Conservation (phyloP, 2,888 invertebrate species). For the Drosophila recens region DNA sequence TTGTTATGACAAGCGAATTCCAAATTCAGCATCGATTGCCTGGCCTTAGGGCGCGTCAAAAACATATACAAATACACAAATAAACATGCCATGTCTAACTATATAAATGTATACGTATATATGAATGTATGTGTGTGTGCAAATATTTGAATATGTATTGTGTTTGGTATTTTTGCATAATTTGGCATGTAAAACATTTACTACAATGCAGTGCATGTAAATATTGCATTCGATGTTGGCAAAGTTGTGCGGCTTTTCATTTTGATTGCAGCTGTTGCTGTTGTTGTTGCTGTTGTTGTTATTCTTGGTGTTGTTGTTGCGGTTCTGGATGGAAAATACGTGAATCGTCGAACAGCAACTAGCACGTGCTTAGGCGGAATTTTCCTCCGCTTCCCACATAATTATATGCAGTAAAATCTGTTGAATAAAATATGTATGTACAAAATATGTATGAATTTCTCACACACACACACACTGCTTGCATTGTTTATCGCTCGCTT, state of each 20-base stretch:
- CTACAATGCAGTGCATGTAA: conserved; percentile 73
- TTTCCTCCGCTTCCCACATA: conserved; percentile 43
- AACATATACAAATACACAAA: too few species aligned
- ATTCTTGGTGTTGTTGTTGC: background rate
- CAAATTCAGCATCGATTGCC: conserved; percentile 70
- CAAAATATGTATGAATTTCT: conserved; percentile 15
- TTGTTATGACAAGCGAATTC: conserved; percentile 75
- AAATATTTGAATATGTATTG: conserved; percentile 78
- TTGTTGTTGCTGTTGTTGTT: too few species aligned
- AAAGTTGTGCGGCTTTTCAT: conserved; percentile 73
- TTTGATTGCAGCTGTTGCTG: conserved; percentile 68
- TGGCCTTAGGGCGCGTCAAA: conserved; percentile 30
- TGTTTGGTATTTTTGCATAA: conserved; percentile 76
- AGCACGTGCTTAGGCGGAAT: conserved; percentile 56
- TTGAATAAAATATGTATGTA: conserved; percentile 61
- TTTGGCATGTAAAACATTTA: conserved; percentile 81
- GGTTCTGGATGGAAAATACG: conserved; percentile 3
- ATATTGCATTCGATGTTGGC: conserved; percentile 71
- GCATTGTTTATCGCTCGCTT: conserved; percentile 52
- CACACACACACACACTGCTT: conserved; percentile 10
- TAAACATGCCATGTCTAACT: conserved; percentile 18
- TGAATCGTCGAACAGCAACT: conserved; percentile 16
- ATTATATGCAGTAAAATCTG: conserved; percentile 68
- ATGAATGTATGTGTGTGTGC: conserved; percentile 18
- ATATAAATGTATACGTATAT: background rate